These are phyloP conservation scores for Moxostoma hubbsi DNA, from an alignment of 2,797 vertebrate species.

Conservation along the genomic window DNA sequence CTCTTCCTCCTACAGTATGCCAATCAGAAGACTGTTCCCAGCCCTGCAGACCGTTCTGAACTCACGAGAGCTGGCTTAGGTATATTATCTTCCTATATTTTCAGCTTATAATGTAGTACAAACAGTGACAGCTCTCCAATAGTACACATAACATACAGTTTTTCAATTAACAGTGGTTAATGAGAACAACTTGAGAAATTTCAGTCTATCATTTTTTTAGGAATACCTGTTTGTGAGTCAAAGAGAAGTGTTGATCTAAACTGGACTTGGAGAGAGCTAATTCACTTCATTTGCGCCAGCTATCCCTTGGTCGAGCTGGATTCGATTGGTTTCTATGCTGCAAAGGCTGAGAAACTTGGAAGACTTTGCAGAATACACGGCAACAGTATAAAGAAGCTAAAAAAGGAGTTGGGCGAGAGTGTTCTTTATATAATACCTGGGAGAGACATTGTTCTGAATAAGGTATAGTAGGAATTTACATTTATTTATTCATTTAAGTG, in stretches of 20 bases:
- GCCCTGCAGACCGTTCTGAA: neutral
- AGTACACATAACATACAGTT: neutral
- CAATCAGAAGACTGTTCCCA: conserved; percentile 3
- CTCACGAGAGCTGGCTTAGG: conserved; percentile 33
- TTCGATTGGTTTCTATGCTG: conserved; percentile 2
- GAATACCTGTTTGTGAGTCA: neutral
- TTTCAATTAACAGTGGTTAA: neutral
- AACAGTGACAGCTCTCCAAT: neutral
- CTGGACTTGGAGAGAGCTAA: conserved; percentile 10
- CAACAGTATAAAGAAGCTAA: conserved; percentile 1
- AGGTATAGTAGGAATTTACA: conserved; percentile 1
- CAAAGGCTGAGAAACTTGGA: conserved; percentile 12
- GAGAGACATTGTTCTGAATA: conserved; percentile 4
- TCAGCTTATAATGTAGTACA: neutral
- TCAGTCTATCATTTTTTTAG: conserved; percentile 1
- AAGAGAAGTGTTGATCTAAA: neutral
- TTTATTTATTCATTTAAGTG: neutral
- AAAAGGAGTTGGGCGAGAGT: neutral
- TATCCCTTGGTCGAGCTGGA: conserved; percentile 16
- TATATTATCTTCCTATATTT: neutral
- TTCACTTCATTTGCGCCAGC: conserved; percentile 23
- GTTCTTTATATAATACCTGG: conserved; percentile 18
- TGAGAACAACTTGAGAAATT: neutral
- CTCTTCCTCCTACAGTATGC: conserved; percentile 11
- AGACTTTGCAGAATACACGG: neutral